A percentile compares a stretch with the other conserved stretches of the same genome.
Evolutionary conservation across 2,888 invertebrate species (phyloP).

Genomic region (Heliconius hortense): DNA sequence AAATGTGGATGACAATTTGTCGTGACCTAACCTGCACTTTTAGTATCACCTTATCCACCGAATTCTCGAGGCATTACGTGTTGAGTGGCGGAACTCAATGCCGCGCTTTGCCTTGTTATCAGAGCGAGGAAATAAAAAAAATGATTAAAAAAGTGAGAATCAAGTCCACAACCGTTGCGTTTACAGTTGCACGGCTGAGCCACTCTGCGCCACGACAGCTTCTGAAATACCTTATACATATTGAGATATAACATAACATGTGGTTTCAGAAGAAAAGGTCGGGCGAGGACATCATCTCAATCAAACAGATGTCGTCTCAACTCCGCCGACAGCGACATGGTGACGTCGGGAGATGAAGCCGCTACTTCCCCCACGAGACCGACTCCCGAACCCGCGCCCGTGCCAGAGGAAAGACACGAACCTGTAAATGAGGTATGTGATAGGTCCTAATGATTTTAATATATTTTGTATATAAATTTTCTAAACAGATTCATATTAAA

Average conservation of each 20-base stretch:
- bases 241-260: not conserved
- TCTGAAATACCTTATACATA: not conserved
- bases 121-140: not conserved
- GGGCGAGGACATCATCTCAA: slow-evolving; percentile 84
- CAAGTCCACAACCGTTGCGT: not conserved
- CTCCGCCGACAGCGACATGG: slow-evolving; percentile 88
- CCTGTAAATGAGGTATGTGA: slow-evolving; percentile 50
- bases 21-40: too few species aligned
- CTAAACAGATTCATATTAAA: too few species aligned
- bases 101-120: too few species aligned
- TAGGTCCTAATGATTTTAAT: too few species aligned
- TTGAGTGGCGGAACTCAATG: not conserved
- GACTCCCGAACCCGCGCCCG: slow-evolving; percentile 24
- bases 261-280: slow-evolving; percentile 82
- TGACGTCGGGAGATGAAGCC: slow-evolving; percentile 89
- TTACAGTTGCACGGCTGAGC: not conserved
- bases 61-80: not conserved
- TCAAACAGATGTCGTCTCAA: slow-evolving; percentile 85
- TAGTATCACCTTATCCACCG: too few species aligned
- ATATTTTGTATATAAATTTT: too few species aligned
- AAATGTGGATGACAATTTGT: too few species aligned
- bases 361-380: slow-evolving; percentile 74
- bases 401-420: slow-evolving; percentile 38
- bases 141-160: not conserved
- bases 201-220: not conserved